phyloP scores from a whole-genome alignment of 2,888 invertebrate genomes.

The Cheilosia impressa region DNA sequence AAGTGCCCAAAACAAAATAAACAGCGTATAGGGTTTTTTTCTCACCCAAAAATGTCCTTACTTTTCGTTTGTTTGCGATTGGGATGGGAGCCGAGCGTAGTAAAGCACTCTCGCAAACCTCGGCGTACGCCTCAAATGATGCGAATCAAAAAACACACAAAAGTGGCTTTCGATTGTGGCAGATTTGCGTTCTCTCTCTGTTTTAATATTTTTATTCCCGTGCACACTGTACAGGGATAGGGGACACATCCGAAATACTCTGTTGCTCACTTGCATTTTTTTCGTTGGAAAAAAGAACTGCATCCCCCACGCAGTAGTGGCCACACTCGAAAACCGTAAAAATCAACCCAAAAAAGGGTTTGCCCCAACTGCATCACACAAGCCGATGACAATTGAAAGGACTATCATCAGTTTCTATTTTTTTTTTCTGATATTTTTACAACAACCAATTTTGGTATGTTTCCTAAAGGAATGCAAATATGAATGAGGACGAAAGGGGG shows the following conservation, averaged over 20 bases:
- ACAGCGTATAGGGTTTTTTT: constrained; percentile 37
- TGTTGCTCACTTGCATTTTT: constrained; percentile 72
- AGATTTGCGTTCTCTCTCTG: constrained; percentile 78
- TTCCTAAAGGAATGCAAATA: constrained; percentile 62
- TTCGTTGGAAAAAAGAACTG: constrained; percentile 51
- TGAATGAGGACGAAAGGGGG: constrained; percentile 37
- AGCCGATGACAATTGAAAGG: constrained; percentile 68
- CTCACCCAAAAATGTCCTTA: constrained; percentile 36
- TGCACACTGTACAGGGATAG: background rate
- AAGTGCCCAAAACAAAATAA: constrained; percentile 73
- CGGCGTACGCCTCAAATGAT: constrained; percentile 68
- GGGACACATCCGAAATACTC: constrained; percentile 28
- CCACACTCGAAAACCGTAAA: constrained; percentile 69
- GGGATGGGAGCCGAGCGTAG: constrained; percentile 45
- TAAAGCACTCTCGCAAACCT: constrained; percentile 60
- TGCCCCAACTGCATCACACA: constrained; percentile 29
- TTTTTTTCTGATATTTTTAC: constrained; percentile 9
- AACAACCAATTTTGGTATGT: constrained; percentile 35
- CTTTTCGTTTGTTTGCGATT: constrained; percentile 36
- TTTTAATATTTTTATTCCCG: constrained; percentile 51
- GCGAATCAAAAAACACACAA: constrained; percentile 76
- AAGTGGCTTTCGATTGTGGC: constrained; percentile 79
- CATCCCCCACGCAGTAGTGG: constrained; percentile 48
- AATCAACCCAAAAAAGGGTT: constrained; percentile 67
- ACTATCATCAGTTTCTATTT: constrained; percentile 66